These are phyloP conservation scores for Petaurus breviceps DNA, from an alignment of 2,113 vertebrate genomes.

Conservation along the genomic window DNA sequence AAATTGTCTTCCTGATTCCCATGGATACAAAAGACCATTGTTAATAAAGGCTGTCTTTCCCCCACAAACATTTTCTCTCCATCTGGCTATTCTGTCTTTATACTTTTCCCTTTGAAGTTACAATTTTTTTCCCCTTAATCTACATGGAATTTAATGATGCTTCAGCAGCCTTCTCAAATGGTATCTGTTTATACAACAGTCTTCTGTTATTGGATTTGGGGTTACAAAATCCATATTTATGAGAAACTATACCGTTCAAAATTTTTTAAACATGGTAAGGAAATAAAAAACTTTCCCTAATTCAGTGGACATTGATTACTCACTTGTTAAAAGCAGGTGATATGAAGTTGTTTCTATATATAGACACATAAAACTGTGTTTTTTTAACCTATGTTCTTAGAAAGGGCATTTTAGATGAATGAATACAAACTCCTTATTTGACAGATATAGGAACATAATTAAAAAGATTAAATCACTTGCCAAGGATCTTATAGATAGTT, in stretches of 20 bases:
- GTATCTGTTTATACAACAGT: neutral
- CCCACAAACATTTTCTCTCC: neutral
- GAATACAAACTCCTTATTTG: neutral
- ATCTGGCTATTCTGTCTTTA: neutral
- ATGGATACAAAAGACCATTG: neutral
- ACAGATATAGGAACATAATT: neutral
- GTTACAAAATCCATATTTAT: neutral
- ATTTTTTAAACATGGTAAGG: neutral
- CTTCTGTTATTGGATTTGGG: neutral
- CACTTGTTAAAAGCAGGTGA: neutral
- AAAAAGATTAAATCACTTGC: neutral
- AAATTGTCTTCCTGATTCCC: neutral
- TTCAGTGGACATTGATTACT: neutral
- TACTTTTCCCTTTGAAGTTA: neutral
- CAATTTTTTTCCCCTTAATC: neutral
- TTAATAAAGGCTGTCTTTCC: neutral
- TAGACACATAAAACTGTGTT: neutral
- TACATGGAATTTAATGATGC: neutral
- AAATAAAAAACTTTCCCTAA: neutral
- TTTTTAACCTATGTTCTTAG: neutral
- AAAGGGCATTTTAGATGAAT: neutral
- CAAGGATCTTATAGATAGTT: neutral
- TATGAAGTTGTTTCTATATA: neutral
- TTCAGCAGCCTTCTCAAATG: neutral
- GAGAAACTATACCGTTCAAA: neutral